phyloP scores from a whole-genome alignment of 2,113 vertebrate species.

The Mionectes macconnelli region DNA sequence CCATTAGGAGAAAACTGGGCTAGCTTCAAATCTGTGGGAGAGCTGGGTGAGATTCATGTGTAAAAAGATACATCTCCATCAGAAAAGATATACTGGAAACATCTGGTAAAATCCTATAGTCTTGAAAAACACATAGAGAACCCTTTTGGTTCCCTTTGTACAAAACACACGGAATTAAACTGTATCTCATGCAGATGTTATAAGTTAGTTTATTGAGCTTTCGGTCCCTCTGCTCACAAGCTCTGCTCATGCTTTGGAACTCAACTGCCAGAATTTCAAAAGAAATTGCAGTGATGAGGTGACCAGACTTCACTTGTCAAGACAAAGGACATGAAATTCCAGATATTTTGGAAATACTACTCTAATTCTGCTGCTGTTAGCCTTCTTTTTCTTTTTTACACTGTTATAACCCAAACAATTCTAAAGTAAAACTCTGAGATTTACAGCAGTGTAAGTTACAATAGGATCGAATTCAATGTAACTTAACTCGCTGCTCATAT shows the following conservation, averaged over 20 bases:
- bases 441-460: background rate
- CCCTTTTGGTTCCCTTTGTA: background rate
- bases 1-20: background rate
- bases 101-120: constrained; percentile 23
- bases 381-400: background rate
- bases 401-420: background rate
- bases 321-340: background rate
- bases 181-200: background rate
- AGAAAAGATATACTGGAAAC: constrained; percentile 30
- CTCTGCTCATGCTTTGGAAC: background rate
- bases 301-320: background rate
- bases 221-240: background rate
- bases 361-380: background rate
- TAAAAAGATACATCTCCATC: constrained; percentile 38
- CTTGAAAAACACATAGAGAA: background rate
- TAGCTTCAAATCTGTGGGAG: constrained; percentile 7
- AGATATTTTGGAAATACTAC: background rate
- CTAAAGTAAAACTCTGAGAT: background rate
- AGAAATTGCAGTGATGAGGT: background rate
- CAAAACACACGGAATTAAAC: background rate
- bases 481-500: background rate
- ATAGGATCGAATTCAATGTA: background rate
- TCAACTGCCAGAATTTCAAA: background rate
- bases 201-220: background rate
- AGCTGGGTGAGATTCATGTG: background rate